Conservation (phyloP, 2,113 vertebrate genomes). For the Sardina pilchardus region DNA sequence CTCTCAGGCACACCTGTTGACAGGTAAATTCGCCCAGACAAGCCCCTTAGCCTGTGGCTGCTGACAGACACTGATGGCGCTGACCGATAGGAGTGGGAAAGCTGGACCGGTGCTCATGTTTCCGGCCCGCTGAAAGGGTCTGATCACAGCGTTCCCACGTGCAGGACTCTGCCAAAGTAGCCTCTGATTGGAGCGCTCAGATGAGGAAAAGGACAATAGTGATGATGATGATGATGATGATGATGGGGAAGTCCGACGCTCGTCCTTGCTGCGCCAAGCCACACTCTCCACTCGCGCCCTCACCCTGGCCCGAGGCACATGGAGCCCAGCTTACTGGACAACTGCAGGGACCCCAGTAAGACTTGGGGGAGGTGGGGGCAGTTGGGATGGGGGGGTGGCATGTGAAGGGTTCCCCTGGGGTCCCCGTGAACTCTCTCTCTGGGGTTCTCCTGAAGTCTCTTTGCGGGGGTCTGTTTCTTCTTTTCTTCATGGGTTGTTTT, state of each 20-base stretch:
- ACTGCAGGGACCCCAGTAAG: constrained; percentile 46
- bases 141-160: constrained; percentile 79
- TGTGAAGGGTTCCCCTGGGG: no score
- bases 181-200: constrained; percentile 73
- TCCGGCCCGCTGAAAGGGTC: constrained; percentile 82
- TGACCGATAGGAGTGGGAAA: constrained; percentile 73
- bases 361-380: no score
- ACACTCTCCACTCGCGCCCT: constrained; percentile 66
- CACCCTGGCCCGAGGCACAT: constrained; percentile 72
- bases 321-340: constrained; percentile 71
- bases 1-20: not conserved
- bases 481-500: no score
- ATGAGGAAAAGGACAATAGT: constrained; percentile 44
- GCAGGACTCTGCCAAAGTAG: constrained; percentile 82
- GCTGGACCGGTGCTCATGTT: constrained; percentile 78
- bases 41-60: not conserved
- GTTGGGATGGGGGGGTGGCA: no score
- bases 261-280: not conserved
- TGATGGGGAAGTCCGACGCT: no score
- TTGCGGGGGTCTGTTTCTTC: no score
- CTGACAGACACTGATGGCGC: constrained; percentile 63
- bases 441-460: no score
- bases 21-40: not conserved
- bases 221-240: not conserved
- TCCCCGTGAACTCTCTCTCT: no score